A percentile compares a stretch with the other conserved stretches of the same genome.
phyloP scores from a whole-genome alignment of 2,113 vertebrate genomes.

The Gopherus flavomarginatus region DNA sequence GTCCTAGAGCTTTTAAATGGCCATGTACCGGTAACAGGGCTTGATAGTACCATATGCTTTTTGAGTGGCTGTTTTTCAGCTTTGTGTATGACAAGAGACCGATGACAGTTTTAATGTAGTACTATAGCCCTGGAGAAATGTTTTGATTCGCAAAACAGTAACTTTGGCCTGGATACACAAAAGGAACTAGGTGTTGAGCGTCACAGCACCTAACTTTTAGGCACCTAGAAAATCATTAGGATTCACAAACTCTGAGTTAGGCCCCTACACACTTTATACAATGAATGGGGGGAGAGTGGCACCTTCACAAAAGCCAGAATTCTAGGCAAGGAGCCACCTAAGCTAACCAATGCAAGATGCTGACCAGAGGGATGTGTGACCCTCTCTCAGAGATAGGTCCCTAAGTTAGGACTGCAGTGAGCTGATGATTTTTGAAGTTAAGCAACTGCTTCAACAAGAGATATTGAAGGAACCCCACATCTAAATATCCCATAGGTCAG shows the following conservation, averaged over 20 bases:
- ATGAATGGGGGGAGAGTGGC: background rate
- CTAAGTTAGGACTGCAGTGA: background rate
- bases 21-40: too few relatives aligned
- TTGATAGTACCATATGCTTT: background rate
- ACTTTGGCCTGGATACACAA: conserved; percentile 3
- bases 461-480: background rate
- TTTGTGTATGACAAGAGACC: conserved; percentile 33
- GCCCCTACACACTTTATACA: background rate
- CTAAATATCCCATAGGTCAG: background rate
- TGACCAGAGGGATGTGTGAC: conserved; percentile 9
- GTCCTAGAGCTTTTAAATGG: background rate
- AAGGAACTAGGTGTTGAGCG: background rate
- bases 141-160: background rate
- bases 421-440: background rate
- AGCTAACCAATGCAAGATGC: background rate
- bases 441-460: background rate
- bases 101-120: conserved; percentile 47
- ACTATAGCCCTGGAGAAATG: background rate
- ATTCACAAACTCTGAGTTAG: background rate
- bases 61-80: conserved; percentile 11
- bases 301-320: background rate
- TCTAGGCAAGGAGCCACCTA: background rate
- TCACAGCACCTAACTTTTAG: background rate
- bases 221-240: background rate
- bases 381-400: background rate